Evolutionary conservation across 2,113 vertebrate species (phyloP).

Genomic region (Myotis yumanensis): DNA sequence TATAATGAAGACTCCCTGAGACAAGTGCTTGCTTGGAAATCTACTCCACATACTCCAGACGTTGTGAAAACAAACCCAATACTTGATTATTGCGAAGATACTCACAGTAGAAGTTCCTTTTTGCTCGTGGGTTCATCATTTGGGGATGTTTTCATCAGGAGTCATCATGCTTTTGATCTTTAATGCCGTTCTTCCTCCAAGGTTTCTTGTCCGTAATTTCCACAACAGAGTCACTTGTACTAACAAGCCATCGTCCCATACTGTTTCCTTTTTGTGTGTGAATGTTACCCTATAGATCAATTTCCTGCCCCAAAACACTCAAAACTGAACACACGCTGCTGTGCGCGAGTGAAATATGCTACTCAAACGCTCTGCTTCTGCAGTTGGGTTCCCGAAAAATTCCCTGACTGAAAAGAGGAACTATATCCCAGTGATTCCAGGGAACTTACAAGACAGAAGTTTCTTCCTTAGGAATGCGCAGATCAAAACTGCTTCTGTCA

Average conservation of each 20-base stretch:
- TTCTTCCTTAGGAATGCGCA: constrained; percentile 62
- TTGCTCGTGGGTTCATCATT: constrained; percentile 87
- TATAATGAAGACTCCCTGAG: constrained; percentile 37
- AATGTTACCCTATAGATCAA: constrained; percentile 52
- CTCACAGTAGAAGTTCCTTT: constrained; percentile 86
- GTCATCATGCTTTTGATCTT: constrained; percentile 85
- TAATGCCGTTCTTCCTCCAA: constrained; percentile 72
- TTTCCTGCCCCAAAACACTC: constrained; percentile 80
- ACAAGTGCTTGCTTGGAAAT: constrained; percentile 56
- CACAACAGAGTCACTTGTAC: constrained; percentile 79
- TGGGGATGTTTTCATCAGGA: constrained; percentile 83
- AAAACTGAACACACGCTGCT: constrained; percentile 71
- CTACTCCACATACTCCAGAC: not conserved
- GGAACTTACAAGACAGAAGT: constrained; percentile 52
- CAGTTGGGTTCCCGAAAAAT: constrained; percentile 48
- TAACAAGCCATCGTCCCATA: constrained; percentile 76
- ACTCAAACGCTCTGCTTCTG: constrained; percentile 52
- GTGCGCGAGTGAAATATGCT: constrained; percentile 44
- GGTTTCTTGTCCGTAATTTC: constrained; percentile 74
- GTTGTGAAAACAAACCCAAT: constrained; percentile 41
- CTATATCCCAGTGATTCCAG: constrained; percentile 56
- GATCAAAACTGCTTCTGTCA: constrained; percentile 50
- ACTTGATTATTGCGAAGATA: constrained; percentile 60
- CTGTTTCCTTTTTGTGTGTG: constrained; percentile 71
- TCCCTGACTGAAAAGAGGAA: constrained; percentile 58